Base-by-base conservation (phyloP, 1,140 invertebrate species). In the Zelostemma sp. region DNA sequence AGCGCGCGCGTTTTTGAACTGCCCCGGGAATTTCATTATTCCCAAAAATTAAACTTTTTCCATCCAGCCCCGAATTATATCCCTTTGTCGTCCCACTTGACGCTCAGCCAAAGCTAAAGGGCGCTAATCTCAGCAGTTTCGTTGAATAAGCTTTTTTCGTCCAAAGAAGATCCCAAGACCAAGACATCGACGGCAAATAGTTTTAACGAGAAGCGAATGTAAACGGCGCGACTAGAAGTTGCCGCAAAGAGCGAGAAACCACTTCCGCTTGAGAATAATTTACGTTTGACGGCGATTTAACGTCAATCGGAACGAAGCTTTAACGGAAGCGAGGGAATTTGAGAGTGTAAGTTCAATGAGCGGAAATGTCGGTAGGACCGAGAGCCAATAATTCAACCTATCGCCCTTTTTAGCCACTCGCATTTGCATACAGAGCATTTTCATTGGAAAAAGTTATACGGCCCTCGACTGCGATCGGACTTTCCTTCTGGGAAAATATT, bases 271-370 rank as follows among this genome's bases (percentile, higher is more conserved):
- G n/a, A 11, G 59, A 55, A 62, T 62, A 62, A 62, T 62, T 54
- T 62, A 62, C 51, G 51, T 62, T 62, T 62, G 59, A 62, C 51
- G 16, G 45, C 50, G 51, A 55, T 62, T 54, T 51, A 61, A 43
- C 31, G 15, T 16, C 31, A 48, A 54, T 48, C 51, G 50, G 40
- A 55, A 46, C 43, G 43, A 19, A 18, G 43, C 43, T 46, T 46
- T n/a, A 6, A 18, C 50, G 9, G 41, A 17, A 50, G 46, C 6
- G 45, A 62, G 50, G 45, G 48, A 62, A 55, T 53, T 61, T 18
- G 41, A 54, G 41, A 47, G 14, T 38, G 48, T 25, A 19, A 43
- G 50, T 40, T 46, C 50, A 43, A 61, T 54, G 58, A 61, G 31
- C 50, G 49, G 31, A 61, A 61, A 53, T 18, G 49, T 61, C 31